Percentiles rank a stretch among this genome's conserved stretches.
Evolutionary conservation across 2,888 invertebrate species (phyloP).

Genomic region (Eremobia ochroleuca): DNA sequence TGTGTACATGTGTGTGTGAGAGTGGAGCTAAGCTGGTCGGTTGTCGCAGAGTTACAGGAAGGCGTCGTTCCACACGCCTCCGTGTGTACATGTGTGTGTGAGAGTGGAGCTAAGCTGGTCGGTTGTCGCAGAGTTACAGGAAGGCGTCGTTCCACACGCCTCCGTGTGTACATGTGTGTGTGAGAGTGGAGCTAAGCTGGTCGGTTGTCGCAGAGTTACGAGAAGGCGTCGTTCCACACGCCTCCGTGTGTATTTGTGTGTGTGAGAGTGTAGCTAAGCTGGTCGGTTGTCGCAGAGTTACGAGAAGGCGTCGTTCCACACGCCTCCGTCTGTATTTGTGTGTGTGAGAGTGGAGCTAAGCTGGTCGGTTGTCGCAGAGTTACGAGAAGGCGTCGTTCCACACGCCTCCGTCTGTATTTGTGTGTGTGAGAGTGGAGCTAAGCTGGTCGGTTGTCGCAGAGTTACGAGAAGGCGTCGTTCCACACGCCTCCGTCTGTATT

Average conservation of each 20-base stretch:
- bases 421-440: slow-evolving; percentile 9
- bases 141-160: slow-evolving; percentile 14
- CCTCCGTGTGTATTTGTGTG: not conserved
- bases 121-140: slow-evolving; percentile 16
- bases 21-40: slow-evolving; percentile 18
- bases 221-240: slow-evolving; percentile 9
- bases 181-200: not conserved
- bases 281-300: slow-evolving; percentile 18
- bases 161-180: not conserved
- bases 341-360: slow-evolving; percentile 14
- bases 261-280: slow-evolving; percentile 13
- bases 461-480: slow-evolving; percentile 21
- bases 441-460: slow-evolving; percentile 18
- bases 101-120: slow-evolving; percentile 18
- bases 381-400: slow-evolving; percentile 19
- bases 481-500: slow-evolving; percentile 6
- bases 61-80: slow-evolving; percentile 17
- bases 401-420: slow-evolving; percentile 1
- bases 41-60: slow-evolving; percentile 27
- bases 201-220: slow-evolving; percentile 17
- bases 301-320: slow-evolving; percentile 17
- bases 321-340: slow-evolving; percentile 2
- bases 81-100: slow-evolving; percentile 22
- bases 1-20: not conserved
- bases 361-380: slow-evolving; percentile 20